Evolutionary conservation across 2,888 invertebrate species (phyloP), one percentile per base, ranked within the genome.

Genomic region (Ochropleura leucogaster): DNA sequence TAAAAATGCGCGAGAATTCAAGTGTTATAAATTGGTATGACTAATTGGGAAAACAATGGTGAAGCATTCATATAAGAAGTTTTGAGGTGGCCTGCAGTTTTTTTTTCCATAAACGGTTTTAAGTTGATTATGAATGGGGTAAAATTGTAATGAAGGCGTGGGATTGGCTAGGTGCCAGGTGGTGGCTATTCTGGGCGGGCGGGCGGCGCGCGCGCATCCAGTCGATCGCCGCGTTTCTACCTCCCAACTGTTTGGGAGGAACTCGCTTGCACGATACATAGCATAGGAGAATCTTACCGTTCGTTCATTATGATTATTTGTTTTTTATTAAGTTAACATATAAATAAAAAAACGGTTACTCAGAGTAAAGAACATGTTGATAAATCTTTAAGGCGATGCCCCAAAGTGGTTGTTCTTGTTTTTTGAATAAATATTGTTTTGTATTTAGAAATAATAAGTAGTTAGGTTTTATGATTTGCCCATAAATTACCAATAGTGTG

Each of bases 121-220:
- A 84, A 79, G 72, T 83, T 82, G 57, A 69, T 84, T 93, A 94
- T 96, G 96, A 96, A 96, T 96, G 96, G 93, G 92, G 90, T 89
- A 91, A 91, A 88, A 90, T 89, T 81, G 84, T 85, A 86, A 84
- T 88, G 85, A 88, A 90, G 86, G 89, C 88, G 87, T 91, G 88
- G 85, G 90, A 91, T 94, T 96, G 96, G 96, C 93, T 82, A 69
- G 49, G 49, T 90, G 95, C 96, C 96, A 96, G 92, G 74, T 77
- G 62, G 79, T 75, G 84, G 89, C 87, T 96, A 96, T 96, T 96
- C 93, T 93, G 92, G 93, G 94, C 92, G 93, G 93, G 93, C 92
- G 94, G 93, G 92, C 89, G 87, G 91, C 95, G 94, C 92, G 90
- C 89, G 93, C 94, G 94, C 94, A 90, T 87, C 91, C 95, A 95